These are phyloP conservation scores for Tetropium fuscum DNA, from an alignment of 2,888 invertebrate species.

Conservation along the genomic window DNA sequence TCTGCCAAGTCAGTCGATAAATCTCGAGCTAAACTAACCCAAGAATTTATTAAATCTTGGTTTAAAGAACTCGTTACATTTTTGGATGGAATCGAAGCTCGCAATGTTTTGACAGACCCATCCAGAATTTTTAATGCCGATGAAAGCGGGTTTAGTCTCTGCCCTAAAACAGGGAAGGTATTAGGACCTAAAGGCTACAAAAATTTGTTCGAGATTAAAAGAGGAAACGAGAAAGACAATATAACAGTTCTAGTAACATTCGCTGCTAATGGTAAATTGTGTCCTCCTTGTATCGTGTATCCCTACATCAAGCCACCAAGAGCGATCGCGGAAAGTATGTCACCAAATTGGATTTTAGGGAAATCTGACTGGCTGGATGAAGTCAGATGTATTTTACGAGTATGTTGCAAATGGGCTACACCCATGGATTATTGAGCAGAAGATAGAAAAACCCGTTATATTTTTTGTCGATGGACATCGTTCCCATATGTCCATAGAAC, in stretches of 20 bases:
- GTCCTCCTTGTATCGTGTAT: slow-evolving; percentile 9
- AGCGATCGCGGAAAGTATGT: slow-evolving; percentile 35
- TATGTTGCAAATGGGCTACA: slow-evolving; percentile 43
- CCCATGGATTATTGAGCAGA: slow-evolving; percentile 34
- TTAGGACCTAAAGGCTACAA: slow-evolving; percentile 34
- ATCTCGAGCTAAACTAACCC: slow-evolving; percentile 5
- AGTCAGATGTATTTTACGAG: slow-evolving; percentile 36
- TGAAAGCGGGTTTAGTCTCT: slow-evolving; percentile 43
- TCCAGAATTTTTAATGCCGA: slow-evolving; percentile 38
- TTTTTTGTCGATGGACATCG: slow-evolving; percentile 52
- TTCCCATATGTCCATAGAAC: slow-evolving; percentile 47
- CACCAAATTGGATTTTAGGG: not conserved
- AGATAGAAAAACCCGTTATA: slow-evolving; percentile 42
- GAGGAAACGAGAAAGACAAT: slow-evolving; percentile 35
- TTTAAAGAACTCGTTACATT: slow-evolving; percentile 1
- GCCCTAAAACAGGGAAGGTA: slow-evolving; percentile 47
- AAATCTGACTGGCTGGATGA: slow-evolving; percentile 52
- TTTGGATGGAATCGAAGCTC: slow-evolving; percentile 7
- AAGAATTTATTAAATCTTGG: slow-evolving; percentile 23
- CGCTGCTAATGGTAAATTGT: slow-evolving; percentile 23
- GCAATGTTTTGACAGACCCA: slow-evolving; percentile 13
- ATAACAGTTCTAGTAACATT: slow-evolving; percentile 31
- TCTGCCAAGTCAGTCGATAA: slow-evolving; percentile 13
- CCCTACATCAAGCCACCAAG: slow-evolving; percentile 37
- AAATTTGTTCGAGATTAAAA: slow-evolving; percentile 29